Evolutionary conservation across 2,113 vertebrate genomes (phyloP), one percentile per base, ranked within the genome.

Genomic region (Pachycephala philippinensis): DNA sequence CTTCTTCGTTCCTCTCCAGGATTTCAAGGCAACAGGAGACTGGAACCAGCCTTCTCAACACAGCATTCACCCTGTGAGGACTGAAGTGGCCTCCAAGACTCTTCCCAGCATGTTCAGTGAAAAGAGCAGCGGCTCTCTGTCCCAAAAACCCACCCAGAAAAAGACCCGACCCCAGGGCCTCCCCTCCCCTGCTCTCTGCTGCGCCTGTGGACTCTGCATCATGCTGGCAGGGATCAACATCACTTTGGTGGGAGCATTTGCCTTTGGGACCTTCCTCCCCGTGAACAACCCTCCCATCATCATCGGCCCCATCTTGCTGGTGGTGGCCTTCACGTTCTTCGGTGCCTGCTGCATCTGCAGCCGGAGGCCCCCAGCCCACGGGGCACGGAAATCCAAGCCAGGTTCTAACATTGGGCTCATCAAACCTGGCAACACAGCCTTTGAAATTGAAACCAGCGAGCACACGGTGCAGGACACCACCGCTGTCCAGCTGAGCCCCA

Each of bases 191-290:
- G 99, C 99, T 7, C 98, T 99, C 54, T 99, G 99, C 97, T 99
- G 99, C 0, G 99, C 99, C 53, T 99, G 99, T 33, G 99, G 99
- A 23, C 98, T 99, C 53, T 99, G 99, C 98, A 98, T 99, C 97
- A 98, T 99, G 98, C 97, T 99, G 31, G 99, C 99, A 2, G 99
- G 99, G 80, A 98, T 99, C 96, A 99, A 99, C 98, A 99, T 99
- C 97, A 99, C 99, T 26, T 96, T 99, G 63, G 99, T 99, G 93
- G 99, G 99, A 23, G 99, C 99, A 2, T 99, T 99, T 65, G 98
- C 99, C 21, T 99, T 99, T 21, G 98, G 98, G 84, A 99, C 99
- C 49, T 98, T 99, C 76, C 74, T 99, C 21, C 99, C 99, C 0
- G 30, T 98, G 26, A 97, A 97, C 96, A 99, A 99, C 96, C 98